Base-by-base conservation (phyloP, 2,888 invertebrate genomes). In the Drosophila falleni region DNA sequence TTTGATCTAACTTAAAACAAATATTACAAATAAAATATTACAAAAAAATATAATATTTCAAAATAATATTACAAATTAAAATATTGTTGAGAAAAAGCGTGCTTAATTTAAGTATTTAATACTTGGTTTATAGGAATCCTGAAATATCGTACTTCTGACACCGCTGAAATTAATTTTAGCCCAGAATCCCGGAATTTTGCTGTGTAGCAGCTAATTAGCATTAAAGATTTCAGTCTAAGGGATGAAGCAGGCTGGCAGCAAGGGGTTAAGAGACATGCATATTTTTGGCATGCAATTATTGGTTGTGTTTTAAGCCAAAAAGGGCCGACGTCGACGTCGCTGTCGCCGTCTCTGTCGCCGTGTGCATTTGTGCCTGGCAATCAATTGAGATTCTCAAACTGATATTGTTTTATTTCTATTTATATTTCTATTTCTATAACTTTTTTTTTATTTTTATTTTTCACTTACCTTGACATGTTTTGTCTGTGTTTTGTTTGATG, bases 301-400 rank as follows among this genome's bases (percentile, higher is more conserved):
- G 33, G 54, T 23, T 58, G 49, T 62, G 62, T 64, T 71, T 37
- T 5, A 10, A 23, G 26, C 19, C n/a, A 37, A n/a, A 60, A 53
- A 59, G 76, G 75, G 59, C 69, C n/a, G n/a, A n/a, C n/a, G n/a
- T n/a, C n/a, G n/a, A n/a, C n/a, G n/a, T n/a, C n/a, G n/a, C n/a
- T n/a, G n/a, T n/a, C n/a, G n/a, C n/a, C 42, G 31, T 5, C 31
- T 1, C 5, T 5, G 26, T 9, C 31, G 68, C 35, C 44, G 68
- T 31, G 19, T 69, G 71, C 89, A 83, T 60, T 83, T 88, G 89
- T 55, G 71, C 51, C 74, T 86, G 84, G 74, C 89, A 83, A 89
- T 84, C 89, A 89, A 58, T 71, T 80, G 67, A 72, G 66, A 72
- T 78, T 62, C 62, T 42, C 44, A 49, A 53, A 29, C 35, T 50